Evolutionary conservation across 2,113 vertebrate genomes (phyloP), one percentile per base, ranked within the genome.

Genomic region (Gnathonemus longibarbis): DNA sequence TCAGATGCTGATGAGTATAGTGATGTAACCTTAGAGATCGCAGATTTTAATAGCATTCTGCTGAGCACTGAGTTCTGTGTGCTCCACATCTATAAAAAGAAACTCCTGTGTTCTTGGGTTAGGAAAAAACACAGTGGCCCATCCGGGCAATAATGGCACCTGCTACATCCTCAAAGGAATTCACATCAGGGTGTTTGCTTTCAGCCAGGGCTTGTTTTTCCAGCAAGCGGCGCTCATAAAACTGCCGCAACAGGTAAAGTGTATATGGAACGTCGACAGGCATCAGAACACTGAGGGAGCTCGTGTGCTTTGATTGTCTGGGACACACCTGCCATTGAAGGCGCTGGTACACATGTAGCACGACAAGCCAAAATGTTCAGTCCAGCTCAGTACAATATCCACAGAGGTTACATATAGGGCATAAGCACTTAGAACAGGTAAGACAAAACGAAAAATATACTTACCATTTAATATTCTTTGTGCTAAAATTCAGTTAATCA

Each of bases 21-120:
- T 88, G 89, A 91, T 91, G 93, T 91, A 94, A 94, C 92, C 90
- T 88, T 90, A 94, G 91, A 92, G 88, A 91, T 89, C 21, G 39
- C 88, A 52, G 74, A 48, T 56, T 48, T 91, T 84, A 89, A 93
- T 48, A 91, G 89, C 84, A 84, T 86, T 89, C 66, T 89, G 92
- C 91, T 93, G 92, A 91, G 86, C 90, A 87, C 84, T 89, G 91
- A 90, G 89, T 91, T 90, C 53, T 90, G 90, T 52, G 88, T 48
- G 84, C 89, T 87, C 90, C 90, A 62, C 42, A 0, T 52, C 90
- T 92, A 92, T 94, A 92, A 92, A 93, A 94, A 92, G 89, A 89
- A 80, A 19, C 88, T 89, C 90, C 90, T 91, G 90, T 92, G 42
- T 90, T 84, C 58, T 53, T 39, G 1, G 21, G 74, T 74, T 53